Evolutionary conservation across 1,140 invertebrate genomes (phyloP).

Genomic region (Saccostrea glomerata): DNA sequence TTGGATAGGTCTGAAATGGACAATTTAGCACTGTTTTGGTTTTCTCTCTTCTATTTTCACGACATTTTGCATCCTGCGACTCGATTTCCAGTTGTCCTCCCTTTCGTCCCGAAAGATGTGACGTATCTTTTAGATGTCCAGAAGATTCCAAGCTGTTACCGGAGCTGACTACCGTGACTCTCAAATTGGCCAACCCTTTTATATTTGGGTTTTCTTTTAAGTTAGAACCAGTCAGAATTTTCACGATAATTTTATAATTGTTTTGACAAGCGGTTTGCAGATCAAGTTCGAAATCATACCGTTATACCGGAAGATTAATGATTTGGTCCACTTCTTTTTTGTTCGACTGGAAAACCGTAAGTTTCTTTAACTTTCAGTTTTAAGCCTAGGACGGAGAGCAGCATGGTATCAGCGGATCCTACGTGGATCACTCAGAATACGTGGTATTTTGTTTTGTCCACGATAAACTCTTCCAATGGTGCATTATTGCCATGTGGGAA

Average conservation of each 20-base stretch:
- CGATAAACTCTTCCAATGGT: background rate
- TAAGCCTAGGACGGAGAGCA: background rate
- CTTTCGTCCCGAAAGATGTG: background rate
- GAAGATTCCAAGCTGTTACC: too few relatives aligned
- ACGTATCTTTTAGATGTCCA: background rate
- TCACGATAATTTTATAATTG: too few relatives aligned
- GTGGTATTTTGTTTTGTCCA: background rate
- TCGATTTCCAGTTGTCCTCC: background rate
- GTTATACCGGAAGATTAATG: background rate
- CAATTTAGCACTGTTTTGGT: background rate
- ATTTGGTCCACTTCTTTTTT: background rate
- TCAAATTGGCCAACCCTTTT: too few relatives aligned
- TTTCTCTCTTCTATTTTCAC: background rate
- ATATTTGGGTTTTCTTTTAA: too few relatives aligned
- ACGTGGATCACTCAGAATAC: background rate
- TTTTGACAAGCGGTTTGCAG: too few relatives aligned
- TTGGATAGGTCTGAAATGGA: background rate
- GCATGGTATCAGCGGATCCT: background rate
- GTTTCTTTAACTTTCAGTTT: background rate
- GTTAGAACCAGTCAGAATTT: too few relatives aligned
- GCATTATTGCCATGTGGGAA: constrained; percentile 58
- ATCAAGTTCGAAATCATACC: too few relatives aligned
- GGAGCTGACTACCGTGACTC: too few relatives aligned
- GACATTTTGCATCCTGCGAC: background rate
- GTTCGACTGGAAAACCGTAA: background rate